These are phyloP conservation scores for Andrena flavipes DNA, from an alignment of 2,888 invertebrate species.

Conservation along the genomic window DNA sequence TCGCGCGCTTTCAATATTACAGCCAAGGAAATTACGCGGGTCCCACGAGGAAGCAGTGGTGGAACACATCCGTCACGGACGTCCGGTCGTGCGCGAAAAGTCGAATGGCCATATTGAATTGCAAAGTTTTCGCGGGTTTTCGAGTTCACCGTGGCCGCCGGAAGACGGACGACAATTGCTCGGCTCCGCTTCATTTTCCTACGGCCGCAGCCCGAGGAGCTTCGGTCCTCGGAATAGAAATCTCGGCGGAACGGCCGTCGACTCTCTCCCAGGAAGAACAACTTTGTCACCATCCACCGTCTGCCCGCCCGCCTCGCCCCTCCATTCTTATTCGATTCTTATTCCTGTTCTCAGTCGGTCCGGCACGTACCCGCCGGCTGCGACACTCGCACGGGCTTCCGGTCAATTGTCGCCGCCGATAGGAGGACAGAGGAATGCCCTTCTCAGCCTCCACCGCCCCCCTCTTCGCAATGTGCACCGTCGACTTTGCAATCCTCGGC, in stretches of 20 bases:
- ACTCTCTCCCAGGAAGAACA: not conserved
- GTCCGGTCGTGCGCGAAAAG: conserved; percentile 33
- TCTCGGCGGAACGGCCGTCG: conserved; percentile 11
- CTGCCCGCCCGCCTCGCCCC: not conserved
- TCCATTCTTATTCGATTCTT: conserved; percentile 4
- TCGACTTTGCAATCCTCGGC: not conserved
- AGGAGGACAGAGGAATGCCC: not conserved
- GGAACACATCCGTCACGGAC: conserved; percentile 31
- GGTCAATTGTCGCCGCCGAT: not conserved
- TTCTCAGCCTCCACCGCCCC: not conserved
- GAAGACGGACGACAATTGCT: conserved; percentile 47
- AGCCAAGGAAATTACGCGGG: conserved; percentile 30
- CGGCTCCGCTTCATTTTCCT: conserved; percentile 58
- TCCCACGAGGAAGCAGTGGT: not conserved
- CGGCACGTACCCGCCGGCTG: not conserved
- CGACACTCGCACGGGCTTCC: not conserved
- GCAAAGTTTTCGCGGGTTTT: conserved; percentile 64
- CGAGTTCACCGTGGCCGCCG: conserved; percentile 26
- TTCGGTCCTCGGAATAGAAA: conserved; percentile 55
- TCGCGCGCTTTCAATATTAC: conserved; percentile 20
- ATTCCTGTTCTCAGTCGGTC: conserved; percentile 5
- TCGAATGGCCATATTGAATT: conserved; percentile 62
- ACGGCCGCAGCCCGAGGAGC: conserved; percentile 50
- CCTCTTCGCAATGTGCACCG: not conserved
- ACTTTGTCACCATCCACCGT: conserved; percentile 4